phyloP scores from a whole-genome alignment of 2,113 vertebrate species.

The Notothenia coriiceps region DNA sequence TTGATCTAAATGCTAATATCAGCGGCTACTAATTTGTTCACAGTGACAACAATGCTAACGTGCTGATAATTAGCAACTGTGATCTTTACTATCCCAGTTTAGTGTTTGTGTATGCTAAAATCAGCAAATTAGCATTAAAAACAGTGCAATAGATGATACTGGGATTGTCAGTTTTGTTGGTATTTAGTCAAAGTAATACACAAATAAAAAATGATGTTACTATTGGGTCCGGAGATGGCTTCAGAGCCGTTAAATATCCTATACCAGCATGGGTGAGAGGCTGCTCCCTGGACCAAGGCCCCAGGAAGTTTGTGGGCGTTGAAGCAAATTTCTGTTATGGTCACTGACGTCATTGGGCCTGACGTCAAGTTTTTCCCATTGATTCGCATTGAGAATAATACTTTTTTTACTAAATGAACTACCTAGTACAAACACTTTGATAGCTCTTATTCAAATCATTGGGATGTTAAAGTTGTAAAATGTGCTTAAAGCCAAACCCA shows the following conservation, averaged over 20 bases:
- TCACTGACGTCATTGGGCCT: too few relatives aligned
- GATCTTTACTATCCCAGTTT: not conserved
- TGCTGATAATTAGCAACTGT: not conserved
- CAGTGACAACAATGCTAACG: not conserved
- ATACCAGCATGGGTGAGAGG: not conserved
- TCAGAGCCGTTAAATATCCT: not conserved
- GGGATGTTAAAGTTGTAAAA: too few relatives aligned
- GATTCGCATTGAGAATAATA: too few relatives aligned
- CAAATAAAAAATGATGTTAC: not conserved
- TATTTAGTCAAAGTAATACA: not conserved
- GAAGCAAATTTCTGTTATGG: too few relatives aligned
- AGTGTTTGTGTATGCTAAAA: not conserved
- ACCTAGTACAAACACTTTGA: too few relatives aligned
- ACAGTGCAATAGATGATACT: not conserved
- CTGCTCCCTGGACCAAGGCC: not conserved
- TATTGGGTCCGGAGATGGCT: too few relatives aligned
- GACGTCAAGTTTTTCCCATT: too few relatives aligned
- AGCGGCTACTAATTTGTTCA: not conserved
- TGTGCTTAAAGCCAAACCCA: too few relatives aligned
- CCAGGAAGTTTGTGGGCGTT: too few relatives aligned
- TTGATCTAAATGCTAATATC: conserved; percentile 14
- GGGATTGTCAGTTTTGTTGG: not conserved
- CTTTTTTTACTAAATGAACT: too few relatives aligned
- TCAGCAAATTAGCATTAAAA: not conserved
- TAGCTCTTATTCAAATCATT: too few relatives aligned